A percentile compares a stretch with the other conserved stretches of the same genome.
Evolutionary conservation across 2,888 invertebrate species (phyloP).

Genomic region (Acanthosepion lycidas): DNA sequence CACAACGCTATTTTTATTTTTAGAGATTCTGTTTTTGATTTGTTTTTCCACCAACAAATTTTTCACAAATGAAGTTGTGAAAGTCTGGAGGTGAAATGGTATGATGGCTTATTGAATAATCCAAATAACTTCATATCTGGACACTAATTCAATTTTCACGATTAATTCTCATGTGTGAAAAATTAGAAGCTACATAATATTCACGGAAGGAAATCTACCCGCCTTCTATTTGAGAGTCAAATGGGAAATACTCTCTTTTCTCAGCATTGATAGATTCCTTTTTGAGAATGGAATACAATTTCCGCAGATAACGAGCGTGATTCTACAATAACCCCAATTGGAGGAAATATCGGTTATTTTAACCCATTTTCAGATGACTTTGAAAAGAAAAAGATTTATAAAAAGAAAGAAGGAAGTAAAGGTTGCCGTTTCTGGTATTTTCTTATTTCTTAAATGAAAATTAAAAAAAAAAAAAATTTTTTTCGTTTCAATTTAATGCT

Average conservation of each 20-base stretch:
- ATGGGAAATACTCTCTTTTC: not conserved
- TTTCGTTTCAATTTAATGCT: not conserved
- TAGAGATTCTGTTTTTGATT: not conserved
- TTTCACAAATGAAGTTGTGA: constrained; percentile 1
- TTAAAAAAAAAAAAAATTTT: not conserved
- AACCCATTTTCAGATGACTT: not conserved
- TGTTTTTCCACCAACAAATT: not conserved
- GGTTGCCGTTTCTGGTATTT: too few species aligned
- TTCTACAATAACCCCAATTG: not conserved
- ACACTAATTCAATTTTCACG: not conserved
- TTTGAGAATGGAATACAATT: not conserved
- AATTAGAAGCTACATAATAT: not conserved
- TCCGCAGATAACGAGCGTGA: not conserved
- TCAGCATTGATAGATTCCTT: not conserved
- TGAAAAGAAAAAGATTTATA: not conserved
- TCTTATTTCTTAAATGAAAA: too few species aligned
- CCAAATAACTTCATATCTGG: not conserved
- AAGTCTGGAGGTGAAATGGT: not conserved
- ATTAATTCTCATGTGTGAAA: not conserved
- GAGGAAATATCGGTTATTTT: not conserved
- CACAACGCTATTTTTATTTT: too few species aligned
- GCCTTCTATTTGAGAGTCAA: not conserved
- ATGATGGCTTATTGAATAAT: not conserved
- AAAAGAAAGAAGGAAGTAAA: not conserved
- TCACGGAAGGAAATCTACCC: not conserved